Conservation (phyloP, 1,140 invertebrate species). For the Heliconius eleuchia region DNA sequence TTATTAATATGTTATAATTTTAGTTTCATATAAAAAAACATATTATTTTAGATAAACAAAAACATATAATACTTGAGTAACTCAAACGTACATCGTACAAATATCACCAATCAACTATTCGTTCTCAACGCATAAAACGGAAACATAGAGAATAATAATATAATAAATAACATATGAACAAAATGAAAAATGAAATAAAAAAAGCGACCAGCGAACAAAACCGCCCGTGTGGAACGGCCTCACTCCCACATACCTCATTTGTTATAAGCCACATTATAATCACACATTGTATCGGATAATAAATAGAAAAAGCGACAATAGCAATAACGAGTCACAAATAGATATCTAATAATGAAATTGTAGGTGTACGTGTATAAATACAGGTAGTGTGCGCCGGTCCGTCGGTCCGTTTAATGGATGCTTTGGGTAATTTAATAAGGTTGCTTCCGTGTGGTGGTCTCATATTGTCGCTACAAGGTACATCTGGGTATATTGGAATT, state of each 20-base stretch:
- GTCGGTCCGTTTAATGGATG: constrained; percentile 68
- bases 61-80: no score
- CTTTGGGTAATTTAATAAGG: constrained; percentile 65
- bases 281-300: constrained; percentile 75
- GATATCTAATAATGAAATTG: constrained; percentile 79
- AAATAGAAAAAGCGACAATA: constrained; percentile 81
- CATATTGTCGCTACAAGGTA: constrained; percentile 40
- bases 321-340: constrained; percentile 77
- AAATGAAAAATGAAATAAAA: constrained; percentile 38
- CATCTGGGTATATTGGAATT: constrained; percentile 48
- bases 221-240: constrained; percentile 60
- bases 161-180: constrained; percentile 1
- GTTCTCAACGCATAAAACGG: not conserved
- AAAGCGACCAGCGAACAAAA: constrained; percentile 47
- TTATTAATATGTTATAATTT: no score
- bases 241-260: constrained; percentile 71
- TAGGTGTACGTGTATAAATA: constrained; percentile 68
- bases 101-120: no score
- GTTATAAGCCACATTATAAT: constrained; percentile 78
- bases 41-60: no score
- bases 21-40: no score
- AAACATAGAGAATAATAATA: not conserved
- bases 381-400: constrained; percentile 65
- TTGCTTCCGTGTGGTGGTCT: constrained; percentile 56
- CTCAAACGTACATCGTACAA: not conserved